Evolutionary conservation across 23 tunicate genomes (phyloP).

Genomic region (Ascidia mentula): DNA sequence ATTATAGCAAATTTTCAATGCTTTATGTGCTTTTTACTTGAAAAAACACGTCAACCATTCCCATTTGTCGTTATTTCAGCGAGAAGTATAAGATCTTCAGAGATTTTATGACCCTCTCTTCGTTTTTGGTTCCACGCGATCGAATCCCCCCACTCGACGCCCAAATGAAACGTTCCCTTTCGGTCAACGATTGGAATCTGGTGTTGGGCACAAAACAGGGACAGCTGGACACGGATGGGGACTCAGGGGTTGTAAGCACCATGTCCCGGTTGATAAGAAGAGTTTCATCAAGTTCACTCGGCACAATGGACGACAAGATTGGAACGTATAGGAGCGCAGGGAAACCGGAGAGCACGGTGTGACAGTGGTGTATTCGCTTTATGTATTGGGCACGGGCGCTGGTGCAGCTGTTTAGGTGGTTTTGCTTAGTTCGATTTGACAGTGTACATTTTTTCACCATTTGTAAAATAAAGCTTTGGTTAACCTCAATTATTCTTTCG

Average conservation of each 20-base stretch:
- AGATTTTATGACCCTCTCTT: constrained; percentile 66
- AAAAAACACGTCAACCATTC: background rate
- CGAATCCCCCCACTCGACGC: constrained; percentile 72
- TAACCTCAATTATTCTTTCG: too few relatives aligned
- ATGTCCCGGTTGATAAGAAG: background rate
- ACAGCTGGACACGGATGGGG: background rate
- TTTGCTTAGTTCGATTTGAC: too few relatives aligned
- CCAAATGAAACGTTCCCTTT: constrained; percentile 43
- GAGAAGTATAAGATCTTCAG: constrained; percentile 83
- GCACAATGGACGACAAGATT: constrained; percentile 1
- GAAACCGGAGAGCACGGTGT: constrained; percentile 23
- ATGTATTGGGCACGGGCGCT: too few relatives aligned
- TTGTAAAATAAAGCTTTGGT: too few relatives aligned
- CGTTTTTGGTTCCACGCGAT: constrained; percentile 75
- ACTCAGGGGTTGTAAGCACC: constrained; percentile 6
- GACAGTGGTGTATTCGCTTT: too few relatives aligned
- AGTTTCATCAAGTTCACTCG: constrained; percentile 8
- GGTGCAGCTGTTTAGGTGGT: too few relatives aligned
- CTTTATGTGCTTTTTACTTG: background rate
- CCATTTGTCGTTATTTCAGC: constrained; percentile 44
- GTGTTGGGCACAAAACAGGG: background rate
- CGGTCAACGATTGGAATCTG: constrained; percentile 42
- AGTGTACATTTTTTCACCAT: too few relatives aligned
- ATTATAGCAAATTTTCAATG: background rate
- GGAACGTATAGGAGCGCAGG: background rate